Evolutionary conservation across 2,888 invertebrate species (phyloP), one percentile per base, ranked within the genome.

Genomic region (Dicranocentrus wangi): DNA sequence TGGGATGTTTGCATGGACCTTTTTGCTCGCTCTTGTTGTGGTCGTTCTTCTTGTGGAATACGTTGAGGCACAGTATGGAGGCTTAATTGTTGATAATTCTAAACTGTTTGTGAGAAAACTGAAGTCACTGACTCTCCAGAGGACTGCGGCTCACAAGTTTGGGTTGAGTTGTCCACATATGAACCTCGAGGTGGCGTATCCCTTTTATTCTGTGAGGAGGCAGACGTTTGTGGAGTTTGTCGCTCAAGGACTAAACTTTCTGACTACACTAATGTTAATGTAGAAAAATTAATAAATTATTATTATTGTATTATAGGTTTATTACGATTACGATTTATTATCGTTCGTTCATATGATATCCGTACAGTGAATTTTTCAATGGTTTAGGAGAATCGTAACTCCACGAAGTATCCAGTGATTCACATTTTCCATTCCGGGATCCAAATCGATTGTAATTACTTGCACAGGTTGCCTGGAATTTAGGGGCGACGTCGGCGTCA

Each of bases 141-240:
- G 21, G 13, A 15, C 66, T 5, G 2, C 13, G 23, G 15, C 43
- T 21, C 3, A 2, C 19, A 66, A 66, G 25, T 21, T 47, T 43
- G 19, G 19, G n/a, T 13, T 10, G 2, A 43, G 43, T 47, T 66
- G 66, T 47, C 66, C 17, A 10, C 42, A 2, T 1, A 3, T 66
- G 66, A 19, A 23, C 3, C 3, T 66, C 8, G 42, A 66, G 5
- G 2, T 19, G 1, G 66, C 66, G 2, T 43, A 66, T 66, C 66
- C 66, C n/a, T 66, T 43, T 17, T 66, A 32, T 47, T 43, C 66
- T 7, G 66, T 66, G 25, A 66, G 25, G 7, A 43, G 43, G 25
- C 2, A 66, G 8, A 66, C 66, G 7, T 66, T 66, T 25, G 66
- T 42, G 13, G 66, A 66, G 19, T 66, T 43, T 25, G 42, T 66